Evolutionary conservation across 2,888 invertebrate species (phyloP), one percentile per base, ranked within the genome.

Genomic region (Caenorhabditis imperialis): DNA sequence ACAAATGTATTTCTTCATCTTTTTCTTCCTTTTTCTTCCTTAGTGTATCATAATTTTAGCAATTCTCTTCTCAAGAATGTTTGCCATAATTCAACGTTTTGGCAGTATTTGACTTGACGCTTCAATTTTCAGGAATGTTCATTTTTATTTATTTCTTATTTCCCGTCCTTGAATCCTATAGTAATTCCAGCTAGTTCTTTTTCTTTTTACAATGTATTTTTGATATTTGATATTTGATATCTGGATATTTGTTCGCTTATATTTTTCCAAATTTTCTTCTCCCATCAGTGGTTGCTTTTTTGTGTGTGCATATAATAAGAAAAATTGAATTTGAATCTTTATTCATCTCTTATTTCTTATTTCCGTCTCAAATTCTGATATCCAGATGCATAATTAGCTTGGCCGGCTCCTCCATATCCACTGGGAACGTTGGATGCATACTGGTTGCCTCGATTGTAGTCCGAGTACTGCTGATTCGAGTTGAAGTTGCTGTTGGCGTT

Each of bases 301-400:
- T 50, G 38, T 63, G 51, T 57, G 51, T 57, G 50, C 42, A 50
- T 47, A 45, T 51, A 67, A 25, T 45, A 27, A 45, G 53, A 44
- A n/a, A 23, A 18, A 51, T 51, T 47, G 16, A 38, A 44, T 37
- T 38, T n/a, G 22, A 30, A 44, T 22, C n/a, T 18, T 18, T 20
- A 5, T 10, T 33, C 54, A 40, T 18, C 44, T 30, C n/a, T 51
- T 44, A 23, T 47, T 54, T n/a, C n/a, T n/a, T n/a, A n/a, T n/a
- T n/a, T n/a, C n/a, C n/a, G n/a, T n/a, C n/a, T n/a, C 53, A 54
- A 54, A 27, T 63, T 63, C 18, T 65, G 65, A 42, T 63, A 63
- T 22, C 62, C 62, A 40, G 55, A 63, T 4, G 57, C 42, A 47
- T 63, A 71, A 16, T 55, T 55, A 3, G 48, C n/a, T 33, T 55